These are phyloP conservation scores for Leistus spinibarbis DNA, from an alignment of 2,888 invertebrate species.

Conservation along the genomic window DNA sequence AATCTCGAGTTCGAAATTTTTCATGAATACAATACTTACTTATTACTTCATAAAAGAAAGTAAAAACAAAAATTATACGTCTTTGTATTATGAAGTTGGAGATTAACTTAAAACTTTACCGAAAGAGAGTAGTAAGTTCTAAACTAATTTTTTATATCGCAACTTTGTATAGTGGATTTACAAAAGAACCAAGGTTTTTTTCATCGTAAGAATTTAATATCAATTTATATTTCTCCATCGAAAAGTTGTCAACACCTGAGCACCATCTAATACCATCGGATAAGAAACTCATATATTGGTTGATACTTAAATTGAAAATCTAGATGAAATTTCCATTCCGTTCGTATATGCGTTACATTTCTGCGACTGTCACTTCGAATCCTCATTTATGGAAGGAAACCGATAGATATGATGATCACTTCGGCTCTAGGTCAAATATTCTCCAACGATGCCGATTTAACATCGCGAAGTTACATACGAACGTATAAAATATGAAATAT, in stretches of 20 bases:
- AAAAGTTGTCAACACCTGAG: not conserved
- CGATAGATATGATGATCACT: constrained; percentile 21
- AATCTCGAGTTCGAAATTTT: no score
- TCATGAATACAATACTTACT: no score
- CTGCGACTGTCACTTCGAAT: constrained; percentile 4
- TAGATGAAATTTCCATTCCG: not conserved
- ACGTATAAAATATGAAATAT: not conserved
- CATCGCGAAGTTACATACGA: not conserved
- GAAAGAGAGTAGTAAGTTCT: not conserved
- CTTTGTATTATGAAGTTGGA: no score
- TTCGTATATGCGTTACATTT: not conserved
- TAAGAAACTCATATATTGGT: not conserved
- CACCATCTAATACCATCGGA: not conserved
- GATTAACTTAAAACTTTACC: no score
- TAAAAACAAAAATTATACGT: no score
- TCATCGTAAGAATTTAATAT: not conserved
- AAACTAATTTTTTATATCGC: not conserved
- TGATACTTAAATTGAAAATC: not conserved
- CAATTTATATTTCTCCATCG: not conserved
- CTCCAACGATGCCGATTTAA: not conserved
- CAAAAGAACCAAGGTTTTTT: not conserved
- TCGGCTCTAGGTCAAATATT: not conserved
- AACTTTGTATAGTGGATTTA: not conserved
- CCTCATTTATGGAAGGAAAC: constrained; percentile 31
- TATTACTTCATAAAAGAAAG: no score